Conservation (phyloP, 2,888 invertebrate species). For the Magallana nippona region DNA sequence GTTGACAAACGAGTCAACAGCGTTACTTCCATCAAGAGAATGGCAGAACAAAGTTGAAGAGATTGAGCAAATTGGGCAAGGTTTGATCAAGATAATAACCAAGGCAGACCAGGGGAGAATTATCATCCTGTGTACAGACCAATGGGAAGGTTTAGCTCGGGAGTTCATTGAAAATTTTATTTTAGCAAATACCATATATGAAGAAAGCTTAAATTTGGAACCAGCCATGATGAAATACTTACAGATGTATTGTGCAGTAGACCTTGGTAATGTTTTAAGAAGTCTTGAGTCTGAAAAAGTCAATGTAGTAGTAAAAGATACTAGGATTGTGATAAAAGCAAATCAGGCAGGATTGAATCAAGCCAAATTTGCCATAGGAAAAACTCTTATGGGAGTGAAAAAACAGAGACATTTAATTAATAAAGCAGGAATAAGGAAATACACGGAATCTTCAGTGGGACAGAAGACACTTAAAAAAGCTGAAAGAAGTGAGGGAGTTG, state of each 20-base stretch:
- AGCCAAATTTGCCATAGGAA: slow-evolving; percentile 48
- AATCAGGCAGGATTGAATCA: slow-evolving; percentile 51
- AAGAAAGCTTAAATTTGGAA: slow-evolving; percentile 1
- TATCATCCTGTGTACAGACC: slow-evolving; percentile 15
- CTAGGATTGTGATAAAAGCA: slow-evolving; percentile 44
- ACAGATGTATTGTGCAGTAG: neutral
- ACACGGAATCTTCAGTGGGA: slow-evolving; percentile 49
- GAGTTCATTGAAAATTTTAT: slow-evolving; percentile 45
- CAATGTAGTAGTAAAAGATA: neutral
- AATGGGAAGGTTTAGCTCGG: slow-evolving; percentile 11
- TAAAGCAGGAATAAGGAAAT: slow-evolving; percentile 49
- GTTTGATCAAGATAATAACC: slow-evolving; percentile 22
- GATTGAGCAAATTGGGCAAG: slow-evolving; percentile 30
- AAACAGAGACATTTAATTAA: slow-evolving; percentile 47
- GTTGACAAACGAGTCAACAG: slow-evolving; percentile 36
- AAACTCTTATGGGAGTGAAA: slow-evolving; percentile 42
- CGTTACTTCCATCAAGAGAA: neutral
- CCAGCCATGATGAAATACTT: slow-evolving; percentile 35
- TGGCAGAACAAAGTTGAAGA: slow-evolving; percentile 26
- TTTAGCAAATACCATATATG: slow-evolving; percentile 18
- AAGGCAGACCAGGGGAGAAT: slow-evolving; percentile 7
- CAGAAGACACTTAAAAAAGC: slow-evolving; percentile 50
- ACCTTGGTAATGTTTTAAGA: slow-evolving; percentile 26
- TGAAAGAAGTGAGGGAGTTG: slow-evolving; percentile 51
- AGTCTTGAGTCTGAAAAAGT: slow-evolving; percentile 39